Evolutionary conservation across 2,797 vertebrate genomes (phyloP).

Genomic region (Nasua narica): DNA sequence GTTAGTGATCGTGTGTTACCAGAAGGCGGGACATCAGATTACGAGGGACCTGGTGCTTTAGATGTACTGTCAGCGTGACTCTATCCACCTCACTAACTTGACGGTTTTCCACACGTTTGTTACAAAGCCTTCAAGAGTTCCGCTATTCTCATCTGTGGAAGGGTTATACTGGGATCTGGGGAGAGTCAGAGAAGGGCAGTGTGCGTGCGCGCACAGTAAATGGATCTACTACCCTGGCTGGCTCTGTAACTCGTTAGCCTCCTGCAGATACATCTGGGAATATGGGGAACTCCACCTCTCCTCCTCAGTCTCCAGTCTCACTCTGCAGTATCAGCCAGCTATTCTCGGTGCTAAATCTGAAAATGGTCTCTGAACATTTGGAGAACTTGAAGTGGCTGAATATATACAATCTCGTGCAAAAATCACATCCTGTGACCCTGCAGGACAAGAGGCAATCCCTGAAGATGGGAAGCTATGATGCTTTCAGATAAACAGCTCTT

Average conservation of each 20-base stretch:
- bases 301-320: not conserved
- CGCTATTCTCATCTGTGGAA: not conserved
- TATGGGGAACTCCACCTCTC: not conserved
- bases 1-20: not conserved
- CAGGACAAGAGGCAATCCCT: not conserved
- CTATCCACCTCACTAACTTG: not conserved
- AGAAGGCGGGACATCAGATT: not conserved
- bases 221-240: not conserved
- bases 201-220: not conserved
- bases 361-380: not conserved
- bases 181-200: not conserved
- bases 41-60: not conserved
- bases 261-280: not conserved
- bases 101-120: not conserved
- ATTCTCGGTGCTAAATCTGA: not conserved
- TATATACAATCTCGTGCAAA: not conserved
- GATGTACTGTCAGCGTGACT: not conserved
- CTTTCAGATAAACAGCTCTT: not conserved
- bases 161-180: not conserved
- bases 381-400: not conserved
- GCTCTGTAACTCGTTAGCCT: not conserved
- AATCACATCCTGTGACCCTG: not conserved
- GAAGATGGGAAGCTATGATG: not conserved
- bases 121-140: not conserved
- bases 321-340: not conserved